Conservation (phyloP, 2,797 vertebrate species). For the Sebastiscus albofasciatus region DNA sequence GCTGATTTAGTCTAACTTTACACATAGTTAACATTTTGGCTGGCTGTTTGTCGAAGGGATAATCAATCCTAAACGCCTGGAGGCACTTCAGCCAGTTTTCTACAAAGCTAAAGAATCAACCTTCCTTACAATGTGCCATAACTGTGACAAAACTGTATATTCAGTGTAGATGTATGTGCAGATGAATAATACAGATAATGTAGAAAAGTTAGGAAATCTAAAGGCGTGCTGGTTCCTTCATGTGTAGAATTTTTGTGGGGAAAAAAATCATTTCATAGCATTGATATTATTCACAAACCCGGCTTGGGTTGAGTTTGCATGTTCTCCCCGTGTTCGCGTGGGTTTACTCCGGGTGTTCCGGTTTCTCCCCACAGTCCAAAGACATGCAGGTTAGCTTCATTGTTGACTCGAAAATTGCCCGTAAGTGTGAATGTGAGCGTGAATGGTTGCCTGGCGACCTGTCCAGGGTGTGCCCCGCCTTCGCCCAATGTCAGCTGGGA, state of each 20-base stretch:
- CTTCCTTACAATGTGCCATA: slow-evolving; percentile 64
- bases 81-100: neutral
- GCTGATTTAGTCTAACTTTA: neutral
- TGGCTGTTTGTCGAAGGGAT: neutral
- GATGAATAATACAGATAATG: neutral
- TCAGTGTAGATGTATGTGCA: slow-evolving; percentile 19
- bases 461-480: too few relatives aligned
- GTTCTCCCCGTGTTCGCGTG: too few relatives aligned
- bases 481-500: too few relatives aligned
- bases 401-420: too few relatives aligned
- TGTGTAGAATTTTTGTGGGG: neutral
- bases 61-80: neutral
- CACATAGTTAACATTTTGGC: neutral
- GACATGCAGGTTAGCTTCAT: too few relatives aligned
- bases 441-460: too few relatives aligned
- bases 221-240: neutral
- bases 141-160: slow-evolving; percentile 2
- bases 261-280: neutral
- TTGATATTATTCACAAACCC: neutral
- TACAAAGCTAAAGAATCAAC: slow-evolving; percentile 6
- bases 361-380: too few relatives aligned
- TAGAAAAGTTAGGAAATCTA: neutral
- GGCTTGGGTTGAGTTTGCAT: too few relatives aligned
- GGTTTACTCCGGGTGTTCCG: too few relatives aligned
- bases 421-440: too few relatives aligned